These are phyloP conservation scores for Takifugu flavidus DNA, from an alignment of 2,113 vertebrate species.

Conservation along the genomic window DNA sequence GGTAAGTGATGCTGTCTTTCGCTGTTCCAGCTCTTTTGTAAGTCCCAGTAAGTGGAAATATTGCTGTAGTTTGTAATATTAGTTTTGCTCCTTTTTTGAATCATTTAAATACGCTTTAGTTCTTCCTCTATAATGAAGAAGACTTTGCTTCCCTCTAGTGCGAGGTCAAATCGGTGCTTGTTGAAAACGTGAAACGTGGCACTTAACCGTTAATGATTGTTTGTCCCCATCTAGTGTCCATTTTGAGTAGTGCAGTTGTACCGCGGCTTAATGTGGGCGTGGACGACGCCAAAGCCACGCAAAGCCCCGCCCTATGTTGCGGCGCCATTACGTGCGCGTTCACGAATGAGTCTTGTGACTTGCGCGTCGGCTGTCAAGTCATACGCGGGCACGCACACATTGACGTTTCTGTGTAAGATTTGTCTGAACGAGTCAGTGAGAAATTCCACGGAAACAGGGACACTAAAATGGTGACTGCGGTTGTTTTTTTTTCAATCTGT, in stretches of 20 bases:
- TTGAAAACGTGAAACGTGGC: too few relatives aligned
- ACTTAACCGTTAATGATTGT: neutral
- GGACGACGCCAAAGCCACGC: neutral
- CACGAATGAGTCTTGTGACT: slow-evolving; percentile 34
- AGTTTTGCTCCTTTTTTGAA: slow-evolving; percentile 2
- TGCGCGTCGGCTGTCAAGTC: slow-evolving; percentile 50
- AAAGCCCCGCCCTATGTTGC: neutral
- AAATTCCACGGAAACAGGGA: slow-evolving; percentile 26
- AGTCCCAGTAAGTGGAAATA: neutral
- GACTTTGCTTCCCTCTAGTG: slow-evolving; percentile 45
- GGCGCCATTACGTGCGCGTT: slow-evolving; percentile 55
- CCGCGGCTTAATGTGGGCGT: neutral
- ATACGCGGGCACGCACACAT: slow-evolving; percentile 22
- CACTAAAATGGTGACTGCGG: slow-evolving; percentile 6
- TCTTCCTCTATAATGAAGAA: neutral
- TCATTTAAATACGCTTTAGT: neutral
- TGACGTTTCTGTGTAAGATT: slow-evolving; percentile 39
- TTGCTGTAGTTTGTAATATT: neutral
- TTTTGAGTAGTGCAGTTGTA: neutral
- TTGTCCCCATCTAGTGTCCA: slow-evolving; percentile 48
- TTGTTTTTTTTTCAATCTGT: neutral
- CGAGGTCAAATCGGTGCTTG: neutral
- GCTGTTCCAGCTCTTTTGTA: slow-evolving; percentile 6
- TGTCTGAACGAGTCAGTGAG: slow-evolving; percentile 45
- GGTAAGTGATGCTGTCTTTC: neutral